Base-by-base conservation (phyloP, 2,113 vertebrate genomes). In the Nettapus auritus region DNA sequence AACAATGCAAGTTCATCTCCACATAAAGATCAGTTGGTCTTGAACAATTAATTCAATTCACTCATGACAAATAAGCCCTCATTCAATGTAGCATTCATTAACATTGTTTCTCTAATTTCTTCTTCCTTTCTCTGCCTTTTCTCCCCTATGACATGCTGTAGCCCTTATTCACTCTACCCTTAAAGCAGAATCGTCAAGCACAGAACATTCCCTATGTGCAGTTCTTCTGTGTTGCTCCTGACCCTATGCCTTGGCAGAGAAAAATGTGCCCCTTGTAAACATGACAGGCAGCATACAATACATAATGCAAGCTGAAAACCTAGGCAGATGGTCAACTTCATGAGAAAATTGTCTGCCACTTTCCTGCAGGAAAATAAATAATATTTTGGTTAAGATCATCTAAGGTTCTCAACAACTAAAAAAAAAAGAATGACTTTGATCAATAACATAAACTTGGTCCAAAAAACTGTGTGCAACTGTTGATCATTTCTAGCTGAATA, bases 11-110 rank as follows among this genome's bases (percentile, higher is more conserved):
- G 78, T 50, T 89, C 66, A 76, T 63, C 62, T 78, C 86, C 87
- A 73, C 59, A 74, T 59, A 74, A 92, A 89, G 56, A 89, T 82
- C 62, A 34, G 46, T 46, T 77, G 55, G 29, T 87, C 57, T 80
- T 67, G 40, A 94, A 66, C 68, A 88, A 71, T 88, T 83, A 74
- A 29, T 81, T 91, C 66, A 85, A 17, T 76, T 87, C 68, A 83
- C 64, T 88, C 42, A 48, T 2, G 1, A 25, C 53, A 86, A 91
- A 90, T 68, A 81, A 88, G 52, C 9, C n/a, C 21, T 62, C 1
- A 0, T 63, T 84, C 73, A 57, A 56, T 42, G 42, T 13, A 82
- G 74, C 33, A 60, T 44, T 63, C 31, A 52, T 83, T 75, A 68
- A 67, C 40, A 56, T 53, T 1, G 59, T 68, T 73, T 77, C 56